phyloP scores from a whole-genome alignment of 2,113 vertebrate species.

The Chionis minor region DNA sequence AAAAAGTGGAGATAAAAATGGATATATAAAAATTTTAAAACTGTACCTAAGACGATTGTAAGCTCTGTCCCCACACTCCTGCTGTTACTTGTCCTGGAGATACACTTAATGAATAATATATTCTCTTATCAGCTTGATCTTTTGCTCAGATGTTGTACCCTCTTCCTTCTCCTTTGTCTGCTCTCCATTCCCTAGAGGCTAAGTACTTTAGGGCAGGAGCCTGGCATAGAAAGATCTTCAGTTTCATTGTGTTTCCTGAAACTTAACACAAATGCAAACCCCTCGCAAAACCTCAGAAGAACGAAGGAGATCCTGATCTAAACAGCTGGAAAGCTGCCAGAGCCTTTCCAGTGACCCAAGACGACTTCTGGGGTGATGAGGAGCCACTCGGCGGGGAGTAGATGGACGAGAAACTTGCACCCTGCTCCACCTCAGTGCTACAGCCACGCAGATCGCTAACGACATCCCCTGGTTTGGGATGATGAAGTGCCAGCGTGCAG shows the following conservation, averaged over 20 bases:
- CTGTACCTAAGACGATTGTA: neutral
- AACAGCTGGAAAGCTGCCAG: neutral
- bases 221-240: neutral
- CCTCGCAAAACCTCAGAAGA: neutral
- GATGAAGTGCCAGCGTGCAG: neutral
- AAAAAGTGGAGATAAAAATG: neutral
- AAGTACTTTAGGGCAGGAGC: constrained; percentile 10
- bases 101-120: constrained; percentile 36
- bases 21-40: neutral
- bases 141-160: neutral
- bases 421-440: neutral
- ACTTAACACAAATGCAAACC: neutral
- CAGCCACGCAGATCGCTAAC: neutral
- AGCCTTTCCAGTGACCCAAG: neutral
- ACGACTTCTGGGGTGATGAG: neutral
- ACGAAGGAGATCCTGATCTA: neutral
- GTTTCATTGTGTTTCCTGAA: constrained; percentile 24
- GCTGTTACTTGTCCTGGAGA: neutral
- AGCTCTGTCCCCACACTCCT: neutral
- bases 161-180: constrained; percentile 27
- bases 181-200: neutral
- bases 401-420: neutral
- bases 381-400: neutral
- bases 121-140: constrained; percentile 18
- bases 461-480: neutral